These are phyloP conservation scores for Prionailurus viverrinus DNA, from an alignment of 2,113 vertebrate genomes.

Conservation along the genomic window DNA sequence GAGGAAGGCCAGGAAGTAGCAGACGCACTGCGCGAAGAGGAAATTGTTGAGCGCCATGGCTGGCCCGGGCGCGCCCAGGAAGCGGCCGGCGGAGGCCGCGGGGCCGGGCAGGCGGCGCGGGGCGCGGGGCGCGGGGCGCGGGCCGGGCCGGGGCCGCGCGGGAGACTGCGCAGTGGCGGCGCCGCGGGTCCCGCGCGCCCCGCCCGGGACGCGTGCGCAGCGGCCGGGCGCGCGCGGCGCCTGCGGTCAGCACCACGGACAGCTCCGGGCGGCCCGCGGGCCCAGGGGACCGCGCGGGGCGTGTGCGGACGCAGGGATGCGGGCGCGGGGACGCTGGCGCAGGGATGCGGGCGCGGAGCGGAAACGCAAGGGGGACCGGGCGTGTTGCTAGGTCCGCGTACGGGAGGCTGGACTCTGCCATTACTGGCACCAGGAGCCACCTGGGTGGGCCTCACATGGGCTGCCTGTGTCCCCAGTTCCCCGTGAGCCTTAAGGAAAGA, in stretches of 20 bases:
- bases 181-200: constrained; percentile 14
- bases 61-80: background rate
- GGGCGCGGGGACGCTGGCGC: accelerated
- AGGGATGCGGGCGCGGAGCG: background rate
- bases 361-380: accelerated
- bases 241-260: constrained; percentile 74
- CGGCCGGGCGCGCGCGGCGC: background rate
- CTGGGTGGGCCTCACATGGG: accelerated
- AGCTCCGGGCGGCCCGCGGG: background rate
- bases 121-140: background rate
- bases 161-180: constrained; percentile 76
- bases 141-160: background rate
- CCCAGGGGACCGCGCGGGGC: accelerated
- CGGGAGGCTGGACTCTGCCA: background rate
- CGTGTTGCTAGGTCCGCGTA: accelerated
- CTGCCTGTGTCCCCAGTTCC: background rate
- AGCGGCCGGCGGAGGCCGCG: constrained; percentile 82
- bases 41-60: constrained; percentile 94
- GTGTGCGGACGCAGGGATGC: accelerated
- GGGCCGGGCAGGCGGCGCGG: background rate
- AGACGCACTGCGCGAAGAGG: constrained; percentile 94
- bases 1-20: constrained; percentile 95
- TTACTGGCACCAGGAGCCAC: too few relatives aligned
- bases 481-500: background rate
- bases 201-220: constrained; percentile 74